Evolutionary conservation across 2,113 vertebrate genomes (phyloP).

Genomic region (Seriola aureovittata): DNA sequence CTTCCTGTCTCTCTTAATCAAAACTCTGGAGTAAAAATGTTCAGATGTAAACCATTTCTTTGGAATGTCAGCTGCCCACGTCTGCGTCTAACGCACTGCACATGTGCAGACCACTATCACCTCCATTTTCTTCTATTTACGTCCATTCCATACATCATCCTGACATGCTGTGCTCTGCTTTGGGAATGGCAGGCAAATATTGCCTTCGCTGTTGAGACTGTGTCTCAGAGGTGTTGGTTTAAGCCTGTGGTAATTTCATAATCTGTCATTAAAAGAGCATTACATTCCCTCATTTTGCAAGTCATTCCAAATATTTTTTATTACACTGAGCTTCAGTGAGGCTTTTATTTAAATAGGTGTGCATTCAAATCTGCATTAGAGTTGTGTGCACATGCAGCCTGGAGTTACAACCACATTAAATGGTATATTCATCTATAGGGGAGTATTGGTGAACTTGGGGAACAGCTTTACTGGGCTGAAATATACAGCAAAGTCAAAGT

Average conservation of each 20-base stretch:
- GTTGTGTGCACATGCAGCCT: not conserved
- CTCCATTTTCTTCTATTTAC: conserved; percentile 64
- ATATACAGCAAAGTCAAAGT: not conserved
- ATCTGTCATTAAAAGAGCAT: not conserved
- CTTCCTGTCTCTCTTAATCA: not conserved
- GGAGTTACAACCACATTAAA: not conserved
- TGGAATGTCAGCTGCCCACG: conserved; percentile 23
- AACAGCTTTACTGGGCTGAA: not conserved
- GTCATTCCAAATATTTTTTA: too few relatives aligned
- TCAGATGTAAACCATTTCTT: conserved; percentile 9
- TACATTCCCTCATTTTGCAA: not conserved
- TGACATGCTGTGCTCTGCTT: conserved; percentile 40
- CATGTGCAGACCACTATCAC: not conserved
- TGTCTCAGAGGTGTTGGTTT: conserved; percentile 7
- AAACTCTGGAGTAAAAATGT: not conserved
- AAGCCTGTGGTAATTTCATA: not conserved
- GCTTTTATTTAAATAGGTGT: not conserved
- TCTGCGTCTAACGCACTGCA: not conserved
- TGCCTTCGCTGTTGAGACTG: not conserved
- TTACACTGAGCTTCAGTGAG: not conserved
- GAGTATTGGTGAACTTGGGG: not conserved
- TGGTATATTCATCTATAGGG: too few relatives aligned
- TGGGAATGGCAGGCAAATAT: not conserved
- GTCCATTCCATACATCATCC: conserved; percentile 52
- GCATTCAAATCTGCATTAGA: not conserved